These are phyloP conservation scores for Embiotoca jacksoni DNA, from an alignment of 2,113 vertebrate genomes.

Conservation along the genomic window DNA sequence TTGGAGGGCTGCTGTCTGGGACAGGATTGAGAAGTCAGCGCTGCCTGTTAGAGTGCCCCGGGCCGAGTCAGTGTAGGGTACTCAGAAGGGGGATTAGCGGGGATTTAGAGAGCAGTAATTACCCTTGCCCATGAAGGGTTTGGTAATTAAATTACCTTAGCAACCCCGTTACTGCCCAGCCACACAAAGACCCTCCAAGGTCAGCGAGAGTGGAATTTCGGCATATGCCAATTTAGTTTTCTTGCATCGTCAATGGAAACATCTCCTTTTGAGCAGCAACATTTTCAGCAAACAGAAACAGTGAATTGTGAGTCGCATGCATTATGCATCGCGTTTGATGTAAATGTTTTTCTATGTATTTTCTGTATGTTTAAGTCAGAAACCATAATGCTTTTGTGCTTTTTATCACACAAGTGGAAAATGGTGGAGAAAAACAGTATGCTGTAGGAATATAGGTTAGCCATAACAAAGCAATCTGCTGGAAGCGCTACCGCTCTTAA, in stretches of 20 bases:
- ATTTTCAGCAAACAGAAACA: conserved; percentile 7
- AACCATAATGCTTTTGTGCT: not conserved
- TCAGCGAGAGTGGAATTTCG: conserved; percentile 40
- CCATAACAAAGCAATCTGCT: not conserved
- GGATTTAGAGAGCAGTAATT: conserved; percentile 84
- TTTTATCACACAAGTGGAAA: too few relatives aligned
- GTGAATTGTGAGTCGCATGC: not conserved
- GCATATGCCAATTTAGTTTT: conserved; percentile 10
- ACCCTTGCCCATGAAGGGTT: conserved; percentile 69
- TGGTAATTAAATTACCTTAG: conserved; percentile 84
- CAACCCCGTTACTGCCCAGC: conserved; percentile 59
- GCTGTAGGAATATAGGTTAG: not conserved
- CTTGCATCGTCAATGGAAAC: conserved; percentile 2
- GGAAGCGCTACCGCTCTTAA: not conserved
- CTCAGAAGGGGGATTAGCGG: conserved; percentile 78
- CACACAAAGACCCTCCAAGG: conserved; percentile 56
- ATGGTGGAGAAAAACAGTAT: too few relatives aligned
- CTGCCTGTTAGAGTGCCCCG: conserved; percentile 43
- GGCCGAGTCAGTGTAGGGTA: conserved; percentile 50
- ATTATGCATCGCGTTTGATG: not conserved
- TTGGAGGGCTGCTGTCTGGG: conserved; percentile 32
- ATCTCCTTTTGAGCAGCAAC: not conserved
- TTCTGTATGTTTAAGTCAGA: not conserved
- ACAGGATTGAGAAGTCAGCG: conserved; percentile 49
- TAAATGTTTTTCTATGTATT: not conserved